Percentiles rank a stretch among this genome's conserved stretches.
These are phyloP conservation scores for Gavia stellata DNA, from an alignment of 2,113 vertebrate species.

Conservation along the genomic window DNA sequence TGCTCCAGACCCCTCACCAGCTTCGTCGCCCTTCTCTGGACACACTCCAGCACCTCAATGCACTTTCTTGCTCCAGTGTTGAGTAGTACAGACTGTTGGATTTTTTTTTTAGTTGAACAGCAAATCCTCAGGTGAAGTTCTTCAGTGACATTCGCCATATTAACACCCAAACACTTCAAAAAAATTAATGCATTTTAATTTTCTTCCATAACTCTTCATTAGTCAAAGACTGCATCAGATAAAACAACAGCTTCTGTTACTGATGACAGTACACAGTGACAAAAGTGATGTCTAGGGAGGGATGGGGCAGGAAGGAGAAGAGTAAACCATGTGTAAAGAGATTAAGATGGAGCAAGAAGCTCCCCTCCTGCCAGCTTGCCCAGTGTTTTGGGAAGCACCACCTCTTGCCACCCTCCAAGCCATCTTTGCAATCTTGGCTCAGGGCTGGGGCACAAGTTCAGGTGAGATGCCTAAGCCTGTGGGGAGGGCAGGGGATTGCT, in stretches of 20 bases:
- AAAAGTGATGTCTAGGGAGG: background rate
- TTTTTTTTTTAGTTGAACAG: background rate
- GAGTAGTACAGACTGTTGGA: background rate
- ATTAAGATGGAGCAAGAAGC: background rate
- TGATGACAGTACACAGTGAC: background rate
- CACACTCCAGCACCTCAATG: no score
- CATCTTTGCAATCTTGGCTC: background rate
- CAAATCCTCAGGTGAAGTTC: background rate
- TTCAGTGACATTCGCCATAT: background rate
- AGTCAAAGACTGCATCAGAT: background rate
- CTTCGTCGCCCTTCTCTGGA: no score
- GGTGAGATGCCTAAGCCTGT: background rate
- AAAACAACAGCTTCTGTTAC: background rate
- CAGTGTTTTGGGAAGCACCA: background rate
- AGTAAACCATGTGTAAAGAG: accelerated
- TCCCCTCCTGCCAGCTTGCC: background rate
- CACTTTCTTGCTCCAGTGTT: background rate
- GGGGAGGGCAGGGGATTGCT: background rate
- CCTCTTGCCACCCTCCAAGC: background rate
- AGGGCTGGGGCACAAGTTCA: background rate
- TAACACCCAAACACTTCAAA: background rate
- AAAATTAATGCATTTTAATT: background rate
- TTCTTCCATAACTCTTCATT: background rate
- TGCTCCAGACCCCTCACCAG: no score
- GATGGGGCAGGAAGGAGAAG: background rate